Percentiles rank a stretch among this genome's conserved stretches.
phyloP scores from a whole-genome alignment of 2,888 invertebrate genomes.

The Phorcus lineatus region DNA sequence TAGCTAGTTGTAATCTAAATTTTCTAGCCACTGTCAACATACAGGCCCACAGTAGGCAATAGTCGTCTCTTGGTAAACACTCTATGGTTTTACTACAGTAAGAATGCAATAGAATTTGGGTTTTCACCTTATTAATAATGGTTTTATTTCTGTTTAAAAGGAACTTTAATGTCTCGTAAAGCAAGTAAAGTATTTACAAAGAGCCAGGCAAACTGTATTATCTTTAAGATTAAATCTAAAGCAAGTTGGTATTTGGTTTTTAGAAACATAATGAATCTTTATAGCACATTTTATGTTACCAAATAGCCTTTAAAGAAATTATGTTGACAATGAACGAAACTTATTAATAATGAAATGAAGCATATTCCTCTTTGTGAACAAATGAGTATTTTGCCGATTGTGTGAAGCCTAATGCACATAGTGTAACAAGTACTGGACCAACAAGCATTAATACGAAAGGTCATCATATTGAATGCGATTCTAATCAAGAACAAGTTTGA shows the following conservation, averaged over 20 bases:
- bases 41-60: neutral
- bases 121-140: conserved; percentile 11
- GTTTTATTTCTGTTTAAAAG: neutral
- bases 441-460: too few species aligned
- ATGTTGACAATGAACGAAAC: too few species aligned
- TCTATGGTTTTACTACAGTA: neutral
- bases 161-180: conserved; percentile 15
- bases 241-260: neutral
- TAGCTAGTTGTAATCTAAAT: neutral
- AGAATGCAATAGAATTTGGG: neutral
- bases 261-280: too few species aligned
- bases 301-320: too few species aligned
- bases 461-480: too few species aligned
- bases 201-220: conserved; percentile 10
- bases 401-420: too few species aligned
- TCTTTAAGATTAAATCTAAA: neutral
- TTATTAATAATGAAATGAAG: too few species aligned
- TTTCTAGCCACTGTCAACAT: neutral
- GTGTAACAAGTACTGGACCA: too few species aligned
- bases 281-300: too few species aligned
- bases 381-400: too few species aligned
- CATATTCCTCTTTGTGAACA: too few species aligned
- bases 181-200: conserved; percentile 5
- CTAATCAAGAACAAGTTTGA: too few species aligned
- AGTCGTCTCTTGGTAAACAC: neutral